Base-by-base conservation (phyloP, 2,113 vertebrate genomes). In the Lampris incognitus region DNA sequence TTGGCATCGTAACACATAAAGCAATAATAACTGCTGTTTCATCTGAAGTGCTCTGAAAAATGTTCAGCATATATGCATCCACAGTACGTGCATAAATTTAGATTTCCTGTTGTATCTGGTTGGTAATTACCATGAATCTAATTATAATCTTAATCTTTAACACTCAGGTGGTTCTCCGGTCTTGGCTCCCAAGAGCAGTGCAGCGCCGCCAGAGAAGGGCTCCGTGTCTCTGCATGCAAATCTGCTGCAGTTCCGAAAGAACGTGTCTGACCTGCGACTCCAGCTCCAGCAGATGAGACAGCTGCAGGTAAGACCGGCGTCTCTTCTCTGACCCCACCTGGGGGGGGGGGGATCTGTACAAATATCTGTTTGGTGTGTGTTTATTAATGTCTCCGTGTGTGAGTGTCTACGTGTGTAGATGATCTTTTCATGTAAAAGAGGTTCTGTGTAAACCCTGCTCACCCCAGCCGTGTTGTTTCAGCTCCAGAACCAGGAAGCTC, bases 401-500 rank as follows among this genome's bases (percentile, higher is more conserved):
- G 51, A 41, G 42, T 87, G 91, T 39, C 92, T 92, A 74, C 91
- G 24, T 24, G 24, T 24, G 24, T 24, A 24, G 24, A 24, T 24
- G 24, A 24, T 24, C 24, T 24, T 24, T 24, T 24, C 24, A 24
- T 24, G 24, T 24, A 24, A 24, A 24, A 24, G 24, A 24, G 24
- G 24, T 24, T 24, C 24, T 24, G 24, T 24, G 24, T 24, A 24
- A 4, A 24, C 6, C 9, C 11, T 57, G 6, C 40, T 61, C 72
- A 63, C n/a, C 50, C 82, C 58, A 87, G 74, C 57, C 71, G 48
- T 54, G 6, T 50, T 60, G 44, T 11, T 52, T 59, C 95, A 99
- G 98, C 94, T 99, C 88, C 96, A 98, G 94, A 98, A 98, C 94
- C 97, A 98, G 91, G 98, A 99, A 87, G 87, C 94, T 70, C 89